phyloP scores from a whole-genome alignment of 1,140 invertebrate species.

The Megathymus violae region DNA sequence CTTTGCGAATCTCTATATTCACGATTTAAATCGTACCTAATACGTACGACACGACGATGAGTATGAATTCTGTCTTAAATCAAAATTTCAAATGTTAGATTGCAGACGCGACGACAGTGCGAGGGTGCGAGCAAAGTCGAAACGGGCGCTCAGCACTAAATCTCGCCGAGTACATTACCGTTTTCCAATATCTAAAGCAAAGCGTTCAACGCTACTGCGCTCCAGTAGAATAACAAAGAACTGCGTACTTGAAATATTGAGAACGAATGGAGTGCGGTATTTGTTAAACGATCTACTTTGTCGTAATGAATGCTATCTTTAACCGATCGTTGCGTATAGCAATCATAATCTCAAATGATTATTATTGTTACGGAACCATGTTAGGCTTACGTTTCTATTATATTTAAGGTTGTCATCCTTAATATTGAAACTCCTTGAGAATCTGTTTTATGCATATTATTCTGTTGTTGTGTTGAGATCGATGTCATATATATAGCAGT shows the following conservation, averaged over 20 bases:
- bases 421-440: background rate
- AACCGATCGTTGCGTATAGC: slow-evolving; percentile 1
- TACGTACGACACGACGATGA: background rate
- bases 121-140: slow-evolving; percentile 42
- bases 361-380: background rate
- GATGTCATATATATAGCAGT: too few species aligned
- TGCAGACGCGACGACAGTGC: slow-evolving; percentile 27
- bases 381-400: background rate
- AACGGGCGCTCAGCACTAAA: slow-evolving; percentile 55
- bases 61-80: slow-evolving; percentile 19
- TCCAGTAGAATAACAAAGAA: slow-evolving; percentile 76
- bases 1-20: too few species aligned
- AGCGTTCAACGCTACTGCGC: slow-evolving; percentile 60
- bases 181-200: slow-evolving; percentile 79
- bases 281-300: slow-evolving; percentile 57
- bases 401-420: background rate
- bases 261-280: slow-evolving; percentile 72
- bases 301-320: slow-evolving; percentile 28
- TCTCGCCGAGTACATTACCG: slow-evolving; percentile 74
- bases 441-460: background rate
- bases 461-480: too few species aligned
- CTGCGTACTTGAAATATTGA: slow-evolving; percentile 74
- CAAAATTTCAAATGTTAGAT: slow-evolving; percentile 31
- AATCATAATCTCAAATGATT: slow-evolving; percentile 4
- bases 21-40: too few species aligned